phyloP scores from a whole-genome alignment of 2,888 invertebrate genomes.

The Trachelus stipa region DNA sequence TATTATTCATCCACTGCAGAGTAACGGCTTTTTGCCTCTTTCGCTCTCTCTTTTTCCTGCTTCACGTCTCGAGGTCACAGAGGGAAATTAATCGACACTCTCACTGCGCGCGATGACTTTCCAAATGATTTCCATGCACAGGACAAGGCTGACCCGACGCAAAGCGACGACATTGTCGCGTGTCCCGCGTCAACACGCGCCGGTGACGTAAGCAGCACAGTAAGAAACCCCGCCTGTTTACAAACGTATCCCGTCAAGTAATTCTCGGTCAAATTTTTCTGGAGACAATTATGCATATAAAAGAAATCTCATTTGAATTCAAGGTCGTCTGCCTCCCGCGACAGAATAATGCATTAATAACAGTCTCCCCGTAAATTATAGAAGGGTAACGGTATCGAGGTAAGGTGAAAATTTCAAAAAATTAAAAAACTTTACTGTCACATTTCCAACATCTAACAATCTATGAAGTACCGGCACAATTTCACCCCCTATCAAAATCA shows the following conservation, averaged over 20 bases:
- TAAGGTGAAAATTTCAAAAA: background rate
- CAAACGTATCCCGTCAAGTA: background rate
- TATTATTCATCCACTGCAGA: background rate
- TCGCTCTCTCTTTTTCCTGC: background rate
- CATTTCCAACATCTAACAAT: background rate
- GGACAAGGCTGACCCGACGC: background rate
- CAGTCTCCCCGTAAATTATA: background rate
- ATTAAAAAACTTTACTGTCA: background rate
- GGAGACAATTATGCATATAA: background rate
- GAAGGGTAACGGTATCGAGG: background rate
- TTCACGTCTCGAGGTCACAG: background rate
- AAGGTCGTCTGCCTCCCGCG: background rate
- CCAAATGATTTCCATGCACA: background rate
- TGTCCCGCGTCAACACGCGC: background rate
- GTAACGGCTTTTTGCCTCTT: background rate
- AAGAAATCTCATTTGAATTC: background rate
- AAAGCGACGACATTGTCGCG: background rate
- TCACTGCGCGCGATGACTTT: background rate
- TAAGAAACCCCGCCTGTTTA: background rate
- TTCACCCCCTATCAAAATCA: background rate
- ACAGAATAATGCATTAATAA: background rate
- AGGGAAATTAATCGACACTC: background rate
- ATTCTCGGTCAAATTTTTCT: background rate
- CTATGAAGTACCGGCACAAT: background rate
- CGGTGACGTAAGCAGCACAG: background rate